Percentiles rank a stretch among this genome's conserved stretches.
Evolutionary conservation across 2,113 vertebrate species (phyloP).

Genomic region (Epinephelus cyanopodus): DNA sequence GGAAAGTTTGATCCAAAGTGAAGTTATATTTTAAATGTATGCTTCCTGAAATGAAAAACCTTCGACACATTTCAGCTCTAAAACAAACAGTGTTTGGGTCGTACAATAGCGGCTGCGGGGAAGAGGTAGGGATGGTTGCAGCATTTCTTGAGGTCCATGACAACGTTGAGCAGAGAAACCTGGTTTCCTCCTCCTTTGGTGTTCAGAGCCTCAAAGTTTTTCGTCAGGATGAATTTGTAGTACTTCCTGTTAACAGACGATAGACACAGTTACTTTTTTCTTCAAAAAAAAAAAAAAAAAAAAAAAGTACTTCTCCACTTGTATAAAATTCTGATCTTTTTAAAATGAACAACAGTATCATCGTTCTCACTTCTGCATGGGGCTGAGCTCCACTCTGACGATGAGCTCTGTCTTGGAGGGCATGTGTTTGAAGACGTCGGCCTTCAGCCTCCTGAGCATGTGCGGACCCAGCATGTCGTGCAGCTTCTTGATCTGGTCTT

Average conservation of each 20-base stretch:
- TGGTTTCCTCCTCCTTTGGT: constrained; percentile 96
- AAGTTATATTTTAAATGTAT: neutral
- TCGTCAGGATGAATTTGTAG: constrained; percentile 98
- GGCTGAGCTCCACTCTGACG: constrained; percentile 96
- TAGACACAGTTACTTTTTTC: neutral
- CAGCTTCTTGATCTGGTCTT: constrained; percentile 99
- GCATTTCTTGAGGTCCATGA: constrained; percentile 99
- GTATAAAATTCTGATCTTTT: neutral
- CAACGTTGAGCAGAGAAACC: constrained; percentile 96
- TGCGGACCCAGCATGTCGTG: constrained; percentile 99
- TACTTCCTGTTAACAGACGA: constrained; percentile 88
- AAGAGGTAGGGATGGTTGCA: constrained; percentile 99
- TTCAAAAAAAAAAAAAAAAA: neutral
- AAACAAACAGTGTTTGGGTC: constrained; percentile 3
- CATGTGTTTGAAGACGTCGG: constrained; percentile 99
- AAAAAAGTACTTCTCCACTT: neutral
- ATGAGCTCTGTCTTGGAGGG: constrained; percentile 98
- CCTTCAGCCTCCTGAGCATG: constrained; percentile 97
- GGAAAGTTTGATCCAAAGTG: no score
- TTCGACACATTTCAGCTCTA: neutral
- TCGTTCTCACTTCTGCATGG: constrained; percentile 96
- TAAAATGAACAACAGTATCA: no score
- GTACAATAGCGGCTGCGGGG: constrained; percentile 95
- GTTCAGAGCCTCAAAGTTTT: constrained; percentile 97
- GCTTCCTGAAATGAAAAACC: neutral